Evolutionary conservation across 1,140 invertebrate genomes (phyloP).

Genomic region (Harpegnathos saltator): DNA sequence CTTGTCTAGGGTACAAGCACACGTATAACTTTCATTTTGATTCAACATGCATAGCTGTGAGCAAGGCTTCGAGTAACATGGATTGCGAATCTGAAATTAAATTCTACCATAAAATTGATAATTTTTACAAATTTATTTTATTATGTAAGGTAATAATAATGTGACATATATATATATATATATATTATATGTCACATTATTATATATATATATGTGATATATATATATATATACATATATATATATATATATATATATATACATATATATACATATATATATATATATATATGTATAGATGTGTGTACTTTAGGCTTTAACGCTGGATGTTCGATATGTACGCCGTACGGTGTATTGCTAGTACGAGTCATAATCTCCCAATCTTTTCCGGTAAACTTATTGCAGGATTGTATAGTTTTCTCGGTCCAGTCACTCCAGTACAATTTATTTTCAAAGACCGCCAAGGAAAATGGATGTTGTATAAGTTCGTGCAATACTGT

Average conservation of each 20-base stretch:
- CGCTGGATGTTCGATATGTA: slow-evolving; percentile 90
- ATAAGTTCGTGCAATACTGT: slow-evolving; percentile 86
- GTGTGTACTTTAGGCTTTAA: slow-evolving; percentile 83
- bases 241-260: too few relatives aligned
- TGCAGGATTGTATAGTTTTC: slow-evolving; percentile 88
- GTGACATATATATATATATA: too few relatives aligned
- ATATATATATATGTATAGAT: too few relatives aligned
- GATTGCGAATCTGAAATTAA: slow-evolving; percentile 86
- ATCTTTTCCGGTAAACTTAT: slow-evolving; percentile 90
- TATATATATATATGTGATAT: too few relatives aligned
- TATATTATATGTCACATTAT: too few relatives aligned
- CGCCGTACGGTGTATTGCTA: slow-evolving; percentile 86
- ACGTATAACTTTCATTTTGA: slow-evolving; percentile 87
- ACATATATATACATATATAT: too few relatives aligned
- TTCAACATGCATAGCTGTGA: slow-evolving; percentile 93
- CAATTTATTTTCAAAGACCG: slow-evolving; percentile 94
- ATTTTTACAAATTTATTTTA: not conserved
- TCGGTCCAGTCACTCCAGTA: slow-evolving; percentile 95
- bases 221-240: too few relatives aligned
- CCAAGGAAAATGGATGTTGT: slow-evolving; percentile 93
- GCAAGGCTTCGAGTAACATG: slow-evolving; percentile 90
- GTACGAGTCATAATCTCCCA: slow-evolving; percentile 85
- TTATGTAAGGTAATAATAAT: not conserved
- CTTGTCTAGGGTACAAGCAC: slow-evolving; percentile 93
- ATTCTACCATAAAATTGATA: slow-evolving; percentile 1